Evolutionary conservation across 2,797 vertebrate species (phyloP), one percentile per base, ranked within the genome.

Genomic region (Ctenopoma kingsleyae): DNA sequence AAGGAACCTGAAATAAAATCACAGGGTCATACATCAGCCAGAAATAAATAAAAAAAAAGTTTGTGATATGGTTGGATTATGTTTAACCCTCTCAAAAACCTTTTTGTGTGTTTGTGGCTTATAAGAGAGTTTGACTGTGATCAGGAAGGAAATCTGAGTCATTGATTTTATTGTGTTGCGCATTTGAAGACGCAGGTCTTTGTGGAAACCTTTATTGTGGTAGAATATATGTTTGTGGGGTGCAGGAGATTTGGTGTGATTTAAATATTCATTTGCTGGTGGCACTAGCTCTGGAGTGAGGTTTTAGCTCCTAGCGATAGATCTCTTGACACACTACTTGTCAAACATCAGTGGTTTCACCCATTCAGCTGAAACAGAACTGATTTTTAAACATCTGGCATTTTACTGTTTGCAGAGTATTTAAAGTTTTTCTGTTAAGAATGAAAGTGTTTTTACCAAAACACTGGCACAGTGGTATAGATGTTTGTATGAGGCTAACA

Each of bases 231-330:
- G 77, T 59, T 46, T 78, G 72, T 35, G 58, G 77, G 11, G 71
- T 67, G 67, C 27, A 48, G 67, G 51, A 54, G 70, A 72, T 88
- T 80, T 67, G 60, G 77, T 58, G 51, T 59, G 69, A 71, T 78
- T 89, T 83, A 81, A 81, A 88, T 81, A 86, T 90, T 83, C 10
- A 85, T 90, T 81, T 80, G 71, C 76, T 76, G 52, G 68, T 65
- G 74, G 48, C 76, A 44, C 59, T 12, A 9, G 56, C 50, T 62
- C 25, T 49, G 22, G 48, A 77, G 70, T 53, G 67, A 87, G 72
- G 63, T 77, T 81, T 89, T 70, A 67, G 66, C 77, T 64, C 3
- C 20, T 48, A 58, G 80, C 59, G 2, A 64, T 68, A 67, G 78
- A 69, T 78, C 76, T 84, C 63, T 64, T 52, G 71, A 84, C 75